Base-by-base conservation (phyloP, 1,140 invertebrate genomes). In the Probaryconus sp. region DNA sequence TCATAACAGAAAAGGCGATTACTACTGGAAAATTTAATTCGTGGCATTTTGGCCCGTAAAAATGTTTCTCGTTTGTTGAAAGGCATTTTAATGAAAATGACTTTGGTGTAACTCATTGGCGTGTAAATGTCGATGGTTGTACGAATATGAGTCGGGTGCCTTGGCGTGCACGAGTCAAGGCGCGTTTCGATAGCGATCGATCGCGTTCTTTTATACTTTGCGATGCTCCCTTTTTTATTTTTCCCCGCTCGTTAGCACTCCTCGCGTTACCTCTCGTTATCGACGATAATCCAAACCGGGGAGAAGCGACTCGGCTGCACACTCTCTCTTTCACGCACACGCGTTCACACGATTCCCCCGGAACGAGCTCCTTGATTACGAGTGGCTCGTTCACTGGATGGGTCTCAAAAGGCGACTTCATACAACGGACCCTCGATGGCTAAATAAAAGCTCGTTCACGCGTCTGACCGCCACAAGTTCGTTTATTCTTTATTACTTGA, bases 211-310 rank as follows among this genome's bases (percentile, higher is more conserved):
- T 58, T 60, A 60, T 63, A 30, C 48, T 47, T 58, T 33, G 24
- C 35, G 5, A 31, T n/a, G 28, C 60, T 64, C 42, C 50, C 50
- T 60, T 60, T 55, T 26, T 48, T 43, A 51, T 72, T 72, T 68
- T 63, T 73, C 43, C 56, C 30, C 13, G 63, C 70, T 73, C 55
- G 70, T 73, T 73, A 73, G 50, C 61, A 67, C 70, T 67, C 55
- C 5, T 3, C 55, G 56, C 70, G 55, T 73, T 73, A 51, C 47
- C 55, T 67, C 70, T 74, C 50, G 70, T 74, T 74, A 74, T 74
- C 70, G 70, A 65, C 69, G 50, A 63, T 68, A 67, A 74, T 74
- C 56, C 70, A 74, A 74, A 74, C 43, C n/a, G 48, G 33, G 56
- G 53, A 30, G 50, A n/a, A 30, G 21, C 18, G 14, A 18, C 37